A percentile compares a stretch with the other conserved stretches of the same genome.
These are phyloP conservation scores for Diloba caeruleocephala DNA, from an alignment of 2,888 invertebrate genomes.

Conservation along the genomic window DNA sequence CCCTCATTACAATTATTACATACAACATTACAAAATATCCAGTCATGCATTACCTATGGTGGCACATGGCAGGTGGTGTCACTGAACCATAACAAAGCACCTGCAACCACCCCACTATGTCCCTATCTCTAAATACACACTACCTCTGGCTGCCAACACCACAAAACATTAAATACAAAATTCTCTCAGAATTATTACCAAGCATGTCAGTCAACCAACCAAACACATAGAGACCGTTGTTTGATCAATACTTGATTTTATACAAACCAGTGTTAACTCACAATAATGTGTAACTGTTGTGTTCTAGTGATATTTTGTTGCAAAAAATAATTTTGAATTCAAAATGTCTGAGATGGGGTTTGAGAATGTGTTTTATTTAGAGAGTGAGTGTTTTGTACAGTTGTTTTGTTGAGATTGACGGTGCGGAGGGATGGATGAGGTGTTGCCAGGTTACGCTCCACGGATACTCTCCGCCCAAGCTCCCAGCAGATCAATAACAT, in stretches of 20 bases:
- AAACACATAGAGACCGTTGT: constrained; percentile 79
- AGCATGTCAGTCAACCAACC: constrained; percentile 50
- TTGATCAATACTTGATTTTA: constrained; percentile 82
- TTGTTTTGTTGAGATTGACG: constrained; percentile 68
- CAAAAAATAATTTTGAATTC: constrained; percentile 54
- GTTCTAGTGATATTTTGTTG: constrained; percentile 56
- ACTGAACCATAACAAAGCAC: constrained; percentile 77
- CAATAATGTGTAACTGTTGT: constrained; percentile 75
- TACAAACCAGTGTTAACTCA: constrained; percentile 67
- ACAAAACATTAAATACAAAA: constrained; percentile 61
- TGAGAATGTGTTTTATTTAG: constrained; percentile 87
- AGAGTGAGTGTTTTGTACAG: constrained; percentile 83
- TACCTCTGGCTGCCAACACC: constrained; percentile 58
- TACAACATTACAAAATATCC: constrained; percentile 63
- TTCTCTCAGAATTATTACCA: constrained; percentile 55
- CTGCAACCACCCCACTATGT: constrained; percentile 77
- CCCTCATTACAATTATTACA: constrained; percentile 48
- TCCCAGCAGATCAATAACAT: constrained; percentile 85
- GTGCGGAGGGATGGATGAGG: constrained; percentile 78
- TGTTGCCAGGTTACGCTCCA: constrained; percentile 86
- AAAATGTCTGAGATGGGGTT: constrained; percentile 87
- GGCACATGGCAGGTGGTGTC: constrained; percentile 81
- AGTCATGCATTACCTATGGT: constrained; percentile 71
- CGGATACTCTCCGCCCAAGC: constrained; percentile 74
- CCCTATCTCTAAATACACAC: constrained; percentile 69